Evolutionary conservation across 2,113 vertebrate species (phyloP).

Genomic region (Eubucco bourcierii): DNA sequence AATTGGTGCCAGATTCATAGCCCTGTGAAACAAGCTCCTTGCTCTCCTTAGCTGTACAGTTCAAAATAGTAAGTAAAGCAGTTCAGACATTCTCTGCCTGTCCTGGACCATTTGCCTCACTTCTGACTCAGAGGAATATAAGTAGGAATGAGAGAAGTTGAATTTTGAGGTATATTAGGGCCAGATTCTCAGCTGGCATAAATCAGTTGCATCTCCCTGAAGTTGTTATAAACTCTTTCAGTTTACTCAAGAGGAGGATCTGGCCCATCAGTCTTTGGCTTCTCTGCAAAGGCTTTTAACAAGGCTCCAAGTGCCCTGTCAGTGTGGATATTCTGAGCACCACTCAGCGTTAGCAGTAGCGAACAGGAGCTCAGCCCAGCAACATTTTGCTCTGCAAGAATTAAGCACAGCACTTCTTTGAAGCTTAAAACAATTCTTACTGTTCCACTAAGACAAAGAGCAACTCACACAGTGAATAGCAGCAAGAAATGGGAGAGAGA

Average conservation of each 20-base stretch:
- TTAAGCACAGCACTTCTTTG: constrained; percentile 4
- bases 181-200: background rate
- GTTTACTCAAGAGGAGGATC: constrained; percentile 12
- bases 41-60: background rate
- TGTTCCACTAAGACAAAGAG: constrained; percentile 37
- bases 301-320: constrained; percentile 23
- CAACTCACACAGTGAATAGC: background rate
- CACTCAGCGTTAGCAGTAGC: background rate
- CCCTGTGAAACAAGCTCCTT: background rate
- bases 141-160: background rate
- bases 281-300: constrained; percentile 40
- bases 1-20: constrained; percentile 23
- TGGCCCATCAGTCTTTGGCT: constrained; percentile 9
- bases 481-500: background rate
- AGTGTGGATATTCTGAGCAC: background rate
- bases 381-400: constrained; percentile 4
- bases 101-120: background rate
- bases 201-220: background rate
- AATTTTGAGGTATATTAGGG: background rate
- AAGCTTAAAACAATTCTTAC: constrained; percentile 37
- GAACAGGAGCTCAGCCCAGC: constrained; percentile 23
- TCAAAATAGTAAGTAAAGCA: background rate
- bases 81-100: background rate
- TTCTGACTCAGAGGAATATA: background rate
- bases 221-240: background rate